phyloP scores from a whole-genome alignment of 2,113 vertebrate genomes.

The Dasyornis broadbenti region DNA sequence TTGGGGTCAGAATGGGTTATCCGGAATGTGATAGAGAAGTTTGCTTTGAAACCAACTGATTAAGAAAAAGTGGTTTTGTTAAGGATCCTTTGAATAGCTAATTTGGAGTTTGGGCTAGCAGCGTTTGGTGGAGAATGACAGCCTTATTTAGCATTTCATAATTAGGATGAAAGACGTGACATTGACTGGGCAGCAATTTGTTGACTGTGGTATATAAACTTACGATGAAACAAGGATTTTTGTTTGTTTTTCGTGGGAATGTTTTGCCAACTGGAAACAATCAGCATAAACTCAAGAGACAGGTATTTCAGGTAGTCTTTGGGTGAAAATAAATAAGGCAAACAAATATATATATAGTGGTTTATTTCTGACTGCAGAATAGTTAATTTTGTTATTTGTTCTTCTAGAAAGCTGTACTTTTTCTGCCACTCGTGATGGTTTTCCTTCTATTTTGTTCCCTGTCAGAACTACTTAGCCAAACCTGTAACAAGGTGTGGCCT shows the following conservation, averaged over 20 bases:
- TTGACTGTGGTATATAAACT: neutral
- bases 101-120: neutral
- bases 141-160: neutral
- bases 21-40: neutral
- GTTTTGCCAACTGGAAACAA: neutral
- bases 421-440: neutral
- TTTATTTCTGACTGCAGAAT: neutral
- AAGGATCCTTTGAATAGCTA: neutral
- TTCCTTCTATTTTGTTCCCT: neutral
- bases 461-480: neutral
- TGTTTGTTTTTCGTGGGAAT: neutral
- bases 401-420: neutral
- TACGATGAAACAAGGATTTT: rapidly evolving
- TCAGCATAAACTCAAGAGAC: neutral
- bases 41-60: neutral
- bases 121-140: neutral
- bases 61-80: neutral
- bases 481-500: neutral
- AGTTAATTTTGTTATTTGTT: neutral
- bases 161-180: neutral
- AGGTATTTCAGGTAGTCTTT: neutral
- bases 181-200: neutral
- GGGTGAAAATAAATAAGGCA: neutral
- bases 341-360: neutral
- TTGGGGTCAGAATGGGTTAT: neutral